These are phyloP conservation scores for Chrysolina haemoptera DNA, from an alignment of 2,888 invertebrate genomes.

Conservation along the genomic window DNA sequence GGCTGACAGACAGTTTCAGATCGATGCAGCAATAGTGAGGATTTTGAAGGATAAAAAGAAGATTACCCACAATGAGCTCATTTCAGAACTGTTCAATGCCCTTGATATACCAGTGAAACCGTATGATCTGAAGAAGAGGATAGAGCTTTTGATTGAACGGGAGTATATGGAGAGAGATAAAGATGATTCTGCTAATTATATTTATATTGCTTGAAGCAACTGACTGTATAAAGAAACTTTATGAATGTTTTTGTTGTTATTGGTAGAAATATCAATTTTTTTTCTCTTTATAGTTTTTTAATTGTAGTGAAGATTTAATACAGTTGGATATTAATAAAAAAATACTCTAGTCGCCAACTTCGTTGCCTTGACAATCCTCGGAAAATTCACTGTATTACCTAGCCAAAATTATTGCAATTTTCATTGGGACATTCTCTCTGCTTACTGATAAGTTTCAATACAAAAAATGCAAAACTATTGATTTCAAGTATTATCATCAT, in stretches of 20 bases:
- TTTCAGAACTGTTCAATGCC: conserved; percentile 95
- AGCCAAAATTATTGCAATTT: too few relatives aligned
- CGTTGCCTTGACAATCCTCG: too few relatives aligned
- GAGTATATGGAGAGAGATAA: conserved; percentile 99
- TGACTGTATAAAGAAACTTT: not conserved
- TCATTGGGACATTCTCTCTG: too few relatives aligned
- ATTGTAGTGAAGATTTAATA: too few relatives aligned
- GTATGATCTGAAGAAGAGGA: conserved; percentile 96
- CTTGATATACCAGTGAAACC: conserved; percentile 99
- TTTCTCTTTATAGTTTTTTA: not conserved
- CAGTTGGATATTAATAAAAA: too few relatives aligned
- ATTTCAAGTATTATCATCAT: too few relatives aligned
- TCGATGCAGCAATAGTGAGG: conserved; percentile 98
- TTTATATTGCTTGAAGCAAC: conserved; percentile 91
- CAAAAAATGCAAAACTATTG: too few relatives aligned
- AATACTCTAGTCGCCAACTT: too few relatives aligned
- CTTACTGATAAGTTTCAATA: too few relatives aligned
- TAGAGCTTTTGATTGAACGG: conserved; percentile 97
- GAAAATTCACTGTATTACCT: too few relatives aligned
- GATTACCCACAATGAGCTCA: conserved; percentile 92
- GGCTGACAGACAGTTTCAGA: conserved; percentile 98
- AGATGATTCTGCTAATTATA: conserved; percentile 93
- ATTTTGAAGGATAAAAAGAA: conserved; percentile 99
- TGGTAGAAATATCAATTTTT: not conserved
- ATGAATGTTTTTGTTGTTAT: not conserved